Percentiles rank a stretch among this genome's conserved stretches.
Conservation (phyloP, 2,888 invertebrate species). For the Stenodema calcarata region DNA sequence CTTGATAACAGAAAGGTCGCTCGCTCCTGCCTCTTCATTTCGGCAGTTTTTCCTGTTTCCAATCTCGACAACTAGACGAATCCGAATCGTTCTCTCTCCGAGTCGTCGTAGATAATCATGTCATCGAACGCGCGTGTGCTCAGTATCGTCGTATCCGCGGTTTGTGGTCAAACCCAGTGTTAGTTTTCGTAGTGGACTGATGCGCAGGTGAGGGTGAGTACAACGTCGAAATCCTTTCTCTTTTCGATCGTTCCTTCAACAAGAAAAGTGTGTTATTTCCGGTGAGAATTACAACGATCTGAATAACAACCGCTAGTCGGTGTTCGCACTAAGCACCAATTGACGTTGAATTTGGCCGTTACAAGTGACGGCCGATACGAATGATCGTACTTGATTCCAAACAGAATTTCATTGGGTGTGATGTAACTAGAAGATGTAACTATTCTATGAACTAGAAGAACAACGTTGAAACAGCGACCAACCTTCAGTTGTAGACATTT, state of each 20-base stretch:
- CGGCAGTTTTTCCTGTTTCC: neutral
- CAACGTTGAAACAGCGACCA: too few relatives aligned
- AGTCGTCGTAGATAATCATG: neutral
- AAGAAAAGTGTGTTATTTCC: too few relatives aligned
- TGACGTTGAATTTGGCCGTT: too few relatives aligned
- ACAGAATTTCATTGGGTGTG: too few relatives aligned
- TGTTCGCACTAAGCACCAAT: too few relatives aligned
- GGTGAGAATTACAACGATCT: too few relatives aligned
- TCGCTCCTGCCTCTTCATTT: neutral
- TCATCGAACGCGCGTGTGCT: neutral
- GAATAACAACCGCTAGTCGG: too few relatives aligned
- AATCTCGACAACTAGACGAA: neutral
- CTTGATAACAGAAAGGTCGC: neutral
- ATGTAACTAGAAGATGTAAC: too few relatives aligned
- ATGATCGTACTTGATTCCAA: too few relatives aligned
- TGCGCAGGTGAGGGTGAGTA: constrained; percentile 46
- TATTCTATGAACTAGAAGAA: too few relatives aligned
- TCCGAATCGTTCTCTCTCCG: neutral
- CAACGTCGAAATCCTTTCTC: neutral
- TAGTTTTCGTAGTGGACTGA: neutral
- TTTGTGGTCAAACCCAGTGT: neutral
- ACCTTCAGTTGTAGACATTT: too few relatives aligned
- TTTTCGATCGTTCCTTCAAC: neutral
- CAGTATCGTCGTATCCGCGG: neutral
- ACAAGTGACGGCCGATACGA: too few relatives aligned